These are phyloP conservation scores for Conistra vaccinii DNA, from an alignment of 2,888 invertebrate genomes.

Conservation along the genomic window DNA sequence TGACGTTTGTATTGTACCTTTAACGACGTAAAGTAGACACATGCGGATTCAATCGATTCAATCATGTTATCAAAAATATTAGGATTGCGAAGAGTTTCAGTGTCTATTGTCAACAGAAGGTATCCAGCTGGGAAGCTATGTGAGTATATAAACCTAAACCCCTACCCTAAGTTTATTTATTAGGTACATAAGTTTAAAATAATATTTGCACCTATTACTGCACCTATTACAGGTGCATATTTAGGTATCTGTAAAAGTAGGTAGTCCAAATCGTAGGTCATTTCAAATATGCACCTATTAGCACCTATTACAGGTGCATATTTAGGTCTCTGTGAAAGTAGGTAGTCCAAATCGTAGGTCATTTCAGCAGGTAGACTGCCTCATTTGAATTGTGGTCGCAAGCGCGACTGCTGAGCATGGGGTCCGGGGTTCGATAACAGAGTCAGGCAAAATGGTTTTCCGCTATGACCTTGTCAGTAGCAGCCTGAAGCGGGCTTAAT, in stretches of 20 bases:
- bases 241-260: neutral
- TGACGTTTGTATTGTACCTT: too few relatives aligned
- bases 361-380: neutral
- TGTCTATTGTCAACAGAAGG: slow-evolving; percentile 46
- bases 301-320: too few relatives aligned
- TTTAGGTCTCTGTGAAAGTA: neutral
- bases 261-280: neutral
- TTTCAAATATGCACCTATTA: too few relatives aligned
- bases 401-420: neutral
- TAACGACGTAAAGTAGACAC: too few relatives aligned
- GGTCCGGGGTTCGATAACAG: neutral
- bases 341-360: neutral
- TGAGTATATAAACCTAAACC: too few relatives aligned
- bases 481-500: neutral
- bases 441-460: neutral
- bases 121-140: slow-evolving; percentile 60
- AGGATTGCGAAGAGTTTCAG: slow-evolving; percentile 59
- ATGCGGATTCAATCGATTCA: slow-evolving; percentile 30
- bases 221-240: too few relatives aligned
- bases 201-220: too few relatives aligned
- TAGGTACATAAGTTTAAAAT: too few relatives aligned
- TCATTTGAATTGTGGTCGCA: neutral
- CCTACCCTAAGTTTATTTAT: too few relatives aligned
- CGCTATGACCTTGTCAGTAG: neutral
- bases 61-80: slow-evolving; percentile 64